Conservation (phyloP, 2,888 invertebrate genomes). For the Amblyteles armatorius region DNA sequence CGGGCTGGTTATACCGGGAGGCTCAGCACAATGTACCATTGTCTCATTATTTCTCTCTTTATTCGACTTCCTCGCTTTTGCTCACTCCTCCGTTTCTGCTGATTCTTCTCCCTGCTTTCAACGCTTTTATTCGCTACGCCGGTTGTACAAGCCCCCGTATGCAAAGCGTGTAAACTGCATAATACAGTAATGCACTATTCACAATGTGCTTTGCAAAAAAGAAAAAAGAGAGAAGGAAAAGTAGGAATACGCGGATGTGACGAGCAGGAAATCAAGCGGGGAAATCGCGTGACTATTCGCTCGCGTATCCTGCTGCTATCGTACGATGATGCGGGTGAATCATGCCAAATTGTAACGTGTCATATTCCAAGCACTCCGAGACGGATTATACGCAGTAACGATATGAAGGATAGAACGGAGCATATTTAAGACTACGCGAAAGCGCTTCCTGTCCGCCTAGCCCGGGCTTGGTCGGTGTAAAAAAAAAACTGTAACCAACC, state of each 20-base stretch:
- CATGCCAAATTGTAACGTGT: constrained; percentile 40
- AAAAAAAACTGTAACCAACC: too few species aligned
- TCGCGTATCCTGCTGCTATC: constrained; percentile 24
- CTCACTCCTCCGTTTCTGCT: constrained; percentile 9
- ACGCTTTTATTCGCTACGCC: constrained; percentile 61
- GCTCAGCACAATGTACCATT: constrained; percentile 78
- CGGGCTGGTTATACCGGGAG: constrained; percentile 64
- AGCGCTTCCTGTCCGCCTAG: background rate
- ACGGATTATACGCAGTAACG: background rate
- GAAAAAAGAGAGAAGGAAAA: background rate
- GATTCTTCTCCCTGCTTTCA: constrained; percentile 46
- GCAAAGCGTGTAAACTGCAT: constrained; percentile 26
- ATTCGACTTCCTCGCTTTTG: constrained; percentile 36
- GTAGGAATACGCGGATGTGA: constrained; percentile 22
- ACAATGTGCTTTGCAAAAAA: constrained; percentile 28
- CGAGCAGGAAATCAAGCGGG: constrained; percentile 7
- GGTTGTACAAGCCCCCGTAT: constrained; percentile 48
- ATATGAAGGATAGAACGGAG: background rate
- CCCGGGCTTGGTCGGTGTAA: too few species aligned
- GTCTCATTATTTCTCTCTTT: constrained; percentile 72
- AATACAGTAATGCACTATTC: background rate
- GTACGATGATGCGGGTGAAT: constrained; percentile 46
- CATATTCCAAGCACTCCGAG: constrained; percentile 38
- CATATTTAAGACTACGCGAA: background rate
- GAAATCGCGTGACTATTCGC: constrained; percentile 35